These are phyloP conservation scores for Tanypteryx hageni DNA, from an alignment of 2,888 invertebrate genomes.

Conservation along the genomic window DNA sequence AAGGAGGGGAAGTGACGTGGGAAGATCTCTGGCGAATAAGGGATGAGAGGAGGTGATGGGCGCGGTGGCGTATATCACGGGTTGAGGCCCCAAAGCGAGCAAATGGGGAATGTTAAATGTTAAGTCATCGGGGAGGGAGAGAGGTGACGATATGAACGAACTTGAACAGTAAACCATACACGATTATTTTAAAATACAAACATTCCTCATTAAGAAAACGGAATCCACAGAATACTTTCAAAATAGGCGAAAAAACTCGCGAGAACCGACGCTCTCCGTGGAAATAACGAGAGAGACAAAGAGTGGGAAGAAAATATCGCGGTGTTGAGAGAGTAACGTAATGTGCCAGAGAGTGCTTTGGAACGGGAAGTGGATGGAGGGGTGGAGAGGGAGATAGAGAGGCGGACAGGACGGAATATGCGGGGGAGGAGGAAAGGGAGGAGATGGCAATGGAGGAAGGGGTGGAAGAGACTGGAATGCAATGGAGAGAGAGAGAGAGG, in stretches of 20 bases:
- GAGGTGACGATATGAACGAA: not conserved
- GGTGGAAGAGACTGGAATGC: too few species aligned
- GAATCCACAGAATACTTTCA: not conserved
- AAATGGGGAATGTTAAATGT: not conserved
- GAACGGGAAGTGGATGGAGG: not conserved
- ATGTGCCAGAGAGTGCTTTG: not conserved
- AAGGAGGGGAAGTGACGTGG: conserved; percentile 19
- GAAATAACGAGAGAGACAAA: not conserved
- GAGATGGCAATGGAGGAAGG: too few species aligned
- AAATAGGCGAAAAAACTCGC: not conserved
- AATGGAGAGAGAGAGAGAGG: too few species aligned
- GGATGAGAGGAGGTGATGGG: too few species aligned
- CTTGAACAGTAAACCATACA: too few species aligned
- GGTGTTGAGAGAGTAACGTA: not conserved
- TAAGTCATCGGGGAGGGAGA: not conserved
- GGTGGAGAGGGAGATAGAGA: not conserved
- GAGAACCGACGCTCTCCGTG: not conserved
- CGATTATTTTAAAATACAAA: too few species aligned
- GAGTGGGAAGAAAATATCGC: not conserved
- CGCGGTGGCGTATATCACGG: too few species aligned
- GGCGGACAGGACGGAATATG: too few species aligned
- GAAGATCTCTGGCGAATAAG: not conserved
- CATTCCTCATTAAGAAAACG: not conserved
- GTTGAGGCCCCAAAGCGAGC: not conserved
- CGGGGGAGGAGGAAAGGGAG: too few species aligned